Evolutionary conservation across 1,140 invertebrate species (phyloP), one percentile per base, ranked within the genome.

Genomic region (Glossosoma conforme): DNA sequence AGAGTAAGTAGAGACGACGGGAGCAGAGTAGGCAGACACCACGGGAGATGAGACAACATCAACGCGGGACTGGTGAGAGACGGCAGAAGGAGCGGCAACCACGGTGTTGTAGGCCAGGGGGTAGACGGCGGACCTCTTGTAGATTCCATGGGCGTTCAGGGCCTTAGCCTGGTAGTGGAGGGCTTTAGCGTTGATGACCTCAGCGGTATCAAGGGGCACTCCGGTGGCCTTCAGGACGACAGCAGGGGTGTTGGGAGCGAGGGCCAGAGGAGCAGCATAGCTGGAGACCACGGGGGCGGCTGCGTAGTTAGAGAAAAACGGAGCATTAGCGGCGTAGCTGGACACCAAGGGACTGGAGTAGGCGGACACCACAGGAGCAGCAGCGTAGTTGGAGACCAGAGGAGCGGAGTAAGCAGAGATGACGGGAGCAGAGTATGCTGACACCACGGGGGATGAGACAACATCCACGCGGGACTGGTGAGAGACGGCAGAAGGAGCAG

Each of bases 121-220:
- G 4, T 50, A 44, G 25, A 52, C 32, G 21, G 65, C 52, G 60
- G 62, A 46, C 62, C 54, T 21, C 61, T 58, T 54, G 56, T 55
- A 10, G 66, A 70, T 49, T 62, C 67, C 52, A 66, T 66, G 44
- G 58, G 55, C n/a, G 63, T 68, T 10, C 49, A 70, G 60, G 44
- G 68, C 69, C 47, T 72, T 68, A 46, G 68, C 66, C 52, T 70
- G 65, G 36, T 66, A 65, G 62, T 71, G 65, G 20, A 72, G 46
- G 46, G 76, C 67, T 43, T 70, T 62, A 10, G 75, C 74, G 36
- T 69, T 65, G 61, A 74, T 67, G 14, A 74, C 71, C 28, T 70
- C 72, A 13, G 70, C 68, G 22, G 72, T 71, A 48, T 73, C 70
- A 11, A 68, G 57, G 4, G 68, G 67, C 42, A 68, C 67, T 50